Conservation (phyloP, 2,113 vertebrate species). For the Festucalex cinctus region DNA sequence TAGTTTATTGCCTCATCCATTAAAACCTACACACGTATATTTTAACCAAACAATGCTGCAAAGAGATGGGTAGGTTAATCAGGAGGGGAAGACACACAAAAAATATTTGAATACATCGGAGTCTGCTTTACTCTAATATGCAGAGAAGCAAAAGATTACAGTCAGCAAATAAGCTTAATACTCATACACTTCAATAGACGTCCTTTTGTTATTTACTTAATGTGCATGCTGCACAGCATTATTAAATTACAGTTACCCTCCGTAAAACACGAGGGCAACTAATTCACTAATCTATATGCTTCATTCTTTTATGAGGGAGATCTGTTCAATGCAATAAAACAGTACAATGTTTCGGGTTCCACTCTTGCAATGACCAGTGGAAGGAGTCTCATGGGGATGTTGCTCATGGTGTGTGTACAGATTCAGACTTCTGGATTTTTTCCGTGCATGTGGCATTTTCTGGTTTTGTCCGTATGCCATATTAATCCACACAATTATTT, state of each 20-base stretch:
- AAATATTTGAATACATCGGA: background rate
- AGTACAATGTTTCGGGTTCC: background rate
- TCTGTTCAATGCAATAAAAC: background rate
- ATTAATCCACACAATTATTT: too few species aligned
- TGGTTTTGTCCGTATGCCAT: too few species aligned
- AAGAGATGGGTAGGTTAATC: background rate
- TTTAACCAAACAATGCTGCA: background rate
- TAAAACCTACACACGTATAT: background rate
- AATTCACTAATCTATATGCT: conserved; percentile 4
- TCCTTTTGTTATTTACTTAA: conserved; percentile 3
- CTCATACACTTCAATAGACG: background rate
- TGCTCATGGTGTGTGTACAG: too few species aligned
- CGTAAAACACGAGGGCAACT: background rate
- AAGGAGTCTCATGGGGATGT: background rate
- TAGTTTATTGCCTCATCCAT: background rate
- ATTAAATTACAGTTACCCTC: conserved; percentile 1
- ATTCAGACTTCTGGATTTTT: too few species aligned
- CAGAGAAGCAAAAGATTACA: conserved; percentile 6
- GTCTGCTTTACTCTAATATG: background rate
- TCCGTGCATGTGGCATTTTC: too few species aligned
- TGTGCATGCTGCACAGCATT: background rate
- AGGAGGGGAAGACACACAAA: background rate
- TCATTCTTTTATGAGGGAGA: background rate
- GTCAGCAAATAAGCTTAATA: background rate
- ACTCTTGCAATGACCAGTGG: background rate